Base-by-base conservation (phyloP, 2,888 invertebrate species). In the Spialia ferax region DNA sequence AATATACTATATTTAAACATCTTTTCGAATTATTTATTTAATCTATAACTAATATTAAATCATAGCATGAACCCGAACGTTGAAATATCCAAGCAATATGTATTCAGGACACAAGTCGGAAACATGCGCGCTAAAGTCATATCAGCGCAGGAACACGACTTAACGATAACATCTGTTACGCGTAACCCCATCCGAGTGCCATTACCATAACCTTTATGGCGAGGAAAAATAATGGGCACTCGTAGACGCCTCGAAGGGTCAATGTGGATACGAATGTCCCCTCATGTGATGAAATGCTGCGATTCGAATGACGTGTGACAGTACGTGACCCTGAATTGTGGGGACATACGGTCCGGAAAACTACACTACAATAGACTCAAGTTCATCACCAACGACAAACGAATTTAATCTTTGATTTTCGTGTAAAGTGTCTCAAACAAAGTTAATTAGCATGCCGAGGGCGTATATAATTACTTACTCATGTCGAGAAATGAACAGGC, bases 221-320 rank as follows among this genome's bases (percentile, higher is more conserved):
- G 82, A 82, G 84, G 86, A 89, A 87, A 82, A 90, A 88, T 88
- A 90, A 90, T 88, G 86, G 88, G 79, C 83, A 84, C 83, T 88
- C 79, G 79, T 73, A 42, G 15, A 42, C 5, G 38, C 78, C 75
- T 75, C 38, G 32, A 32, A 32, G 32, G 32, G 32, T 32, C 88
- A 88, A 86, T 65, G 18, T 20, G 52, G 38, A 65, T 22, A 81
- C 75, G 72, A 70, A 68, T 69, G 69, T 69, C 74, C 81, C 84
- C 82, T 78, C 73, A 88, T 88, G 88, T 88, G 93, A 94, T 94
- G 94, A 94, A 94, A 94, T 90, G 93, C 90, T 91, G 88, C 90
- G 87, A 82, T 84, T 83, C 80, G 85, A 89, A 93, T 91, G 92
- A 93, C 87, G 89, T 89, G 93, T 91, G 93, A 93, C 92, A 90